Evolutionary conservation across 2,113 vertebrate genomes (phyloP), one percentile per base, ranked within the genome.

Genomic region (Probosciger aterrimus): DNA sequence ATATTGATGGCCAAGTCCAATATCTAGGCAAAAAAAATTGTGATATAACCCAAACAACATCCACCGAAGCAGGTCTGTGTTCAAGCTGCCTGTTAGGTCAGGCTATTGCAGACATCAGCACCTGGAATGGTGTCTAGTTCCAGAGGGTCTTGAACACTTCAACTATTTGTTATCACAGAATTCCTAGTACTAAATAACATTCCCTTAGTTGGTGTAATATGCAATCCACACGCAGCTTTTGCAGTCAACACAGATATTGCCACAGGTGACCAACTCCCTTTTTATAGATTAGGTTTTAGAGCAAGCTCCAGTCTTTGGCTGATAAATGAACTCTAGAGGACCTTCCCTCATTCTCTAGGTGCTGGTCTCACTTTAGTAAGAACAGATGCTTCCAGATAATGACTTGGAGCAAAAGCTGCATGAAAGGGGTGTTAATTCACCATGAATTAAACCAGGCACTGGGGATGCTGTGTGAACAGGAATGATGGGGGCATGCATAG

Each of bases 391-490:
- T 35, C 6, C 43, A 88, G 93, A 97, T 96, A 28, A 68, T 98
- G 25, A 98, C 97, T 43, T 94, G 97, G 25, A 96, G 97, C 76
- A 97, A 85, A 35, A 20, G 86, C 85, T 47, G 98, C 86, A 86
- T 96, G 50, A 83, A 76, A 23, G 59, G 96, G 97, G 97, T 80
- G 96, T 98, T 98, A 82, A 95, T 98, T 41, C 86, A 97, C 64
- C 97, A 98, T 67, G 90, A 98, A 83, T 96, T 98, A 92, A 98
- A 98, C 97, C 83, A 77, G 7, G 71, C 95, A 13, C 78, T 98
- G 74, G 96, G 96, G 44, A 97, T 98, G 64, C 91, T 98, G 50
- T 96, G 94, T 41, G 98, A 98, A 92, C 98, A 98, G 98, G 31
- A 94, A 92, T 19, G 98, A 98, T 79, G 35, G 97, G 31, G 97